phyloP scores from a whole-genome alignment of 2,113 vertebrate species.

The Nyctereutes procyonoides region DNA sequence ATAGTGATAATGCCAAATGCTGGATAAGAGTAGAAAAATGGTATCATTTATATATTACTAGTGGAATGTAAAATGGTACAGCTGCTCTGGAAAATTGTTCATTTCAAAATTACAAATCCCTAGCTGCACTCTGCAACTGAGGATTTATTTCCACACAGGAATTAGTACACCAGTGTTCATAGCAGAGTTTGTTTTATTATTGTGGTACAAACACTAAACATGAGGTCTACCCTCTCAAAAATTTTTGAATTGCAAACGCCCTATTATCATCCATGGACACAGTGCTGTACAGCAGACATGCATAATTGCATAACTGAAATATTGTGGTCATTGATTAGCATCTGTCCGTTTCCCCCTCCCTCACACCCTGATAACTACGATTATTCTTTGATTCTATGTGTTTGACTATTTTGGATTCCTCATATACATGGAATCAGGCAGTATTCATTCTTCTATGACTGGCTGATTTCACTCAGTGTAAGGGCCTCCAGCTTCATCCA shows the following conservation, averaged over 20 bases:
- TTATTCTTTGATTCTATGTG: not conserved
- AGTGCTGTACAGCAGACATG: not conserved
- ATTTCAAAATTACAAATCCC: not conserved
- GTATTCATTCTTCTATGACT: not conserved
- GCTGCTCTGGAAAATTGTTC: not conserved
- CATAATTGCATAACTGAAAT: not conserved
- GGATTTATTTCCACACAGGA: not conserved
- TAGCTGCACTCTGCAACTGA: not conserved
- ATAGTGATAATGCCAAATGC: not conserved
- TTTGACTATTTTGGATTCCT: not conserved
- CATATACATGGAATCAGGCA: not conserved
- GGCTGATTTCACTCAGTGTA: not conserved
- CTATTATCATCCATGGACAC: not conserved
- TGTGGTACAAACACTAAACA: not conserved
- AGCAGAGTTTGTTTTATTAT: not conserved
- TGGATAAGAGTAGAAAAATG: not conserved
- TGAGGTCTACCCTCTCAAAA: not conserved
- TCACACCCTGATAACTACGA: not conserved
- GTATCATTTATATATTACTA: not conserved
- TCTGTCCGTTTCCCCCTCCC: not conserved
- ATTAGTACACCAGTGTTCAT: not conserved
- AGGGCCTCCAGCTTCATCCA: not conserved
- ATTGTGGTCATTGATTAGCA: not conserved
- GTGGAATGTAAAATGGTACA: not conserved
- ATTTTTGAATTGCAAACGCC: not conserved